Base-by-base conservation (phyloP, 2,797 vertebrate species). In the Myoxocephalus aenaeus region DNA sequence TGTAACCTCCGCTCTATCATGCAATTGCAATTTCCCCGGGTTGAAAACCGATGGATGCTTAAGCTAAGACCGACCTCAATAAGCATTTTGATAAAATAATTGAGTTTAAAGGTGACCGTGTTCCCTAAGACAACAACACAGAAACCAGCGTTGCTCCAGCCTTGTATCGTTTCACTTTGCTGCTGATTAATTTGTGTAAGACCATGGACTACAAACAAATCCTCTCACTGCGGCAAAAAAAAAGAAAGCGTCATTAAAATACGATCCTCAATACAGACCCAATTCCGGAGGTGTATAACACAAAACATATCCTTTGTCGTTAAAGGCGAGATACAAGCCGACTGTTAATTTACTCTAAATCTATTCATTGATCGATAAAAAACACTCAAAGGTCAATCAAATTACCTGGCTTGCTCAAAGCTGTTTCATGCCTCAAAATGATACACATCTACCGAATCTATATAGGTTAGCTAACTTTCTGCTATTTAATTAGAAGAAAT, bases 101-200 rank as follows among this genome's bases (percentile, higher is more conserved):
- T 87, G 80, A 83, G 84, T 87, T 90, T 72, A 89, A 82, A 89
- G 80, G 81, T 90, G 87, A 87, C 76, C 44, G 34, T 54, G 17
- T 7, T 61, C 25, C n/a, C 61, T 7, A 17, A 70, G 65, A 81
- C 51, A 38, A 29, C 7, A 4, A 65, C 61, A 75, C 29, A 67
- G 46, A 53, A 65, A 61, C 32, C 22, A 18, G 53, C 22, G 36
- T 64, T 44, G 53, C 42, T 75, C 20, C 46, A 59, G 57, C 29
- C 68, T 84, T 36, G 32, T 50, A 73, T 70, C 70, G 22, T 81
- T 73, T 77, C 71, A 62, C 38, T 76, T 66, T 46, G 50, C 62
- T 25, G 42, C 50, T 76, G 69, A 88, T 81, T 81, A 51, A 84
- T 75, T 53, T 66, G 25, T 51, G 71, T 40, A 50, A 78, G 44